Conservation (phyloP, 2,888 invertebrate genomes). For the Philaethria dido region DNA sequence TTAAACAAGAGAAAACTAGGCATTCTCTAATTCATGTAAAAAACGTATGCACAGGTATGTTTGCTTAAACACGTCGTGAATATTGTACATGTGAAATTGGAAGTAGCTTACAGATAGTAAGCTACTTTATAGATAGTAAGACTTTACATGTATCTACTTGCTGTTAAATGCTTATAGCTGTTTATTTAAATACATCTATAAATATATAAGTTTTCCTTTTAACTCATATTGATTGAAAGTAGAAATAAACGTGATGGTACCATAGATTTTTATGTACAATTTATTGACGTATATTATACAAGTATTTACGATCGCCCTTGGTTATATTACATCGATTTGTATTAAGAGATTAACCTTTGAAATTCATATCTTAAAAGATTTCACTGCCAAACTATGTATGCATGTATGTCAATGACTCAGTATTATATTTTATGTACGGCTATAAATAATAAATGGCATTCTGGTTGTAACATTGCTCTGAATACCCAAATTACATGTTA, state of each 20-base stretch:
- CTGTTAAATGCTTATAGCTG: constrained; percentile 15
- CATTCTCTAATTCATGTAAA: constrained; percentile 36
- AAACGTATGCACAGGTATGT: constrained; percentile 37
- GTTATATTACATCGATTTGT: constrained; percentile 31
- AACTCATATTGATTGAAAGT: neutral
- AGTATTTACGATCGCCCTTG: constrained; percentile 41
- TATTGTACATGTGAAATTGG: constrained; percentile 17
- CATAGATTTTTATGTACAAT: constrained; percentile 6
- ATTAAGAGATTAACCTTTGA: constrained; percentile 41
- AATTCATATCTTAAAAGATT: constrained; percentile 44
- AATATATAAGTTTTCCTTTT: neutral
- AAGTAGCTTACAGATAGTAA: constrained; percentile 25
- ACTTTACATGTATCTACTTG: constrained; percentile 17
- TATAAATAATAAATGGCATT: constrained; percentile 58
- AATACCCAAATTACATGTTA: constrained; percentile 38
- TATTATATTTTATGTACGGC: constrained; percentile 65
- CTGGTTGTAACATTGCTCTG: constrained; percentile 46
- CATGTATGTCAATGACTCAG: constrained; percentile 68
- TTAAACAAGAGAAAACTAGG: constrained; percentile 30
- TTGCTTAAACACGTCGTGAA: constrained; percentile 29
- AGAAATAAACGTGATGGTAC: neutral
- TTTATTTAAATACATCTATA: constrained; percentile 12
- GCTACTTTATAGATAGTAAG: no score
- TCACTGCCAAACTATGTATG: constrained; percentile 58
- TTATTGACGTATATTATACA: constrained; percentile 6